Base-by-base conservation (phyloP, 2,888 invertebrate genomes). In the Xestia sexstrigata region DNA sequence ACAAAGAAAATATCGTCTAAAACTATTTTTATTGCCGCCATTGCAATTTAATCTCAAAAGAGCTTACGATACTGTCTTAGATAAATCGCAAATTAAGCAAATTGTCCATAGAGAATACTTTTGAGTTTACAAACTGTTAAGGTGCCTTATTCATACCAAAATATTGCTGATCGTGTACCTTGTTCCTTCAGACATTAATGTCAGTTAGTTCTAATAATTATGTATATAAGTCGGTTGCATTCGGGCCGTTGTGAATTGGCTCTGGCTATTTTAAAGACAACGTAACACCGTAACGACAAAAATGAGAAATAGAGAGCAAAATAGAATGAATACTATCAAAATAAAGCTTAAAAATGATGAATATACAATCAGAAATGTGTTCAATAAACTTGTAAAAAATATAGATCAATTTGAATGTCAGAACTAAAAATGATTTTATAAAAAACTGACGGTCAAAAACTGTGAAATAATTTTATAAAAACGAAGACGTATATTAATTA, bases 1-100 rank as follows among this genome's bases (percentile, higher is more conserved):
- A 74, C 55, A 79, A 76, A 86, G 75, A 83, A 83, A 78, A 81
- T 79, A 65, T 45, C 70, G 65, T 81, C 70, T 78, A 80, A 78
- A 81, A 82, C 72, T 78, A 69, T 73, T 67, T 68, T 77, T 52
- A 45, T 47, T 70, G 76, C 74, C 72, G 69, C 63, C 63, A 47
- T 67, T 39, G 70, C 76, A 73, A 74, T 52, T 9, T 60, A 74
- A 79, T 82, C 76, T 79, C 79, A 76, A 87, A 63, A 67, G 74
- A 4, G 71, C 35, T 55, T 35, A 35, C 35, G 55, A 69, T 55
- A 84, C 23, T 75, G n/a, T 58, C 72, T 49, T 35, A 13, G 49
- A 73, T 69, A 42, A 47, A 55, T 23, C 60, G 30, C 62, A 70
- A 74, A 80, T 76, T 71, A 8, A 67, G 39, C 67, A 75, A 76